Conservation (phyloP, 1,140 invertebrate genomes). For the Zaprionus kolodkinae region DNA sequence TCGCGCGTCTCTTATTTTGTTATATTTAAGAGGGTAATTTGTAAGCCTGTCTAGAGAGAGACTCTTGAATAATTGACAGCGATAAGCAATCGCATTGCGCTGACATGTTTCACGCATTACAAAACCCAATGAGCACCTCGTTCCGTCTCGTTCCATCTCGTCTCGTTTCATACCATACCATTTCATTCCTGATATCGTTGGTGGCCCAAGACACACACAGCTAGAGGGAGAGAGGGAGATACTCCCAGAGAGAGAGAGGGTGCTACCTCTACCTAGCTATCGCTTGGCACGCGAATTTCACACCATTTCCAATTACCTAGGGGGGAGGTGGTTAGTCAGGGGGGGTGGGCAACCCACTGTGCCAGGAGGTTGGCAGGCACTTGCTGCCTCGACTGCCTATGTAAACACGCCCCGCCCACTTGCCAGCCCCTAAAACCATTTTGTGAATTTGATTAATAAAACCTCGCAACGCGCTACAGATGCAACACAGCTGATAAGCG, state of each 20-base stretch:
- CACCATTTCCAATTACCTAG: slow-evolving; percentile 77
- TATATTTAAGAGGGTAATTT: slow-evolving; percentile 80
- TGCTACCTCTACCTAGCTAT: not conserved
- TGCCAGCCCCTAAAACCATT: slow-evolving; percentile 79
- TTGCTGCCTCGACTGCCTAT: slow-evolving; percentile 61
- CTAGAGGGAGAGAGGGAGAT: slow-evolving; percentile 18
- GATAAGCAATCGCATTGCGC: slow-evolving; percentile 81
- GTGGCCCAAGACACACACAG: slow-evolving; percentile 26
- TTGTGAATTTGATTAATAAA: slow-evolving; percentile 84
- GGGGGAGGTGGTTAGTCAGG: not conserved
- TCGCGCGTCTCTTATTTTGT: slow-evolving; percentile 55
- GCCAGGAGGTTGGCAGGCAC: slow-evolving; percentile 48
- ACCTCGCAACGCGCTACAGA: slow-evolving; percentile 73
- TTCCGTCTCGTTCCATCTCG: slow-evolving; percentile 17
- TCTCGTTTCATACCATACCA: not conserved
- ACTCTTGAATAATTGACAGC: slow-evolving; percentile 75
- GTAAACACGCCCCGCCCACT: slow-evolving; percentile 81
- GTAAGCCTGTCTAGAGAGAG: slow-evolving; percentile 57
- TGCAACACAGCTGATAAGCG: slow-evolving; percentile 72
- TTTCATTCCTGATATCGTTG: slow-evolving; percentile 22
- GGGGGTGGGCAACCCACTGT: slow-evolving; percentile 4
- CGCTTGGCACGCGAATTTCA: slow-evolving; percentile 77
- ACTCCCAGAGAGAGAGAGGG: slow-evolving; percentile 14
- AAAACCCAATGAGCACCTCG: slow-evolving; percentile 55
- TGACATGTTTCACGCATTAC: slow-evolving; percentile 82